Percentiles rank a stretch among this genome's conserved stretches.
phyloP scores from a whole-genome alignment of 2,888 invertebrate species.

The Leptura quadrifasciata region DNA sequence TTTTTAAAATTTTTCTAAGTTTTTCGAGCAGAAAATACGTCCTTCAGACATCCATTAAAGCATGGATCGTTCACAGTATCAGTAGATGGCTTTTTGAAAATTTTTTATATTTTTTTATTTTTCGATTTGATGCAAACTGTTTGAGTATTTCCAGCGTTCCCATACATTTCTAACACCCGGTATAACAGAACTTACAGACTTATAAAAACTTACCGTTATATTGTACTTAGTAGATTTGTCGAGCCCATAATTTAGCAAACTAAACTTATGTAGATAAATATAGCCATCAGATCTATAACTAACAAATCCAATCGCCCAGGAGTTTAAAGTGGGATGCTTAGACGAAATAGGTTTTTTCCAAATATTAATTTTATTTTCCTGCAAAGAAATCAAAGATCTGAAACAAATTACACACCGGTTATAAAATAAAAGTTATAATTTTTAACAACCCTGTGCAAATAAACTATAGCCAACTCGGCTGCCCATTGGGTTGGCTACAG shows the following conservation, averaged over 20 bases:
- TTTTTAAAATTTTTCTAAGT: no score
- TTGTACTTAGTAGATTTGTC: constrained; percentile 20
- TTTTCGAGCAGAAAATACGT: no score
- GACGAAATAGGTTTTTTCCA: constrained; percentile 78
- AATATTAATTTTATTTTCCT: constrained; percentile 73
- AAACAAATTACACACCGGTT: no score
- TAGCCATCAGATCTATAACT: constrained; percentile 74
- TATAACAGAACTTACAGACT: background rate
- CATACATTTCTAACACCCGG: background rate
- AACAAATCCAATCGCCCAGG: constrained; percentile 78
- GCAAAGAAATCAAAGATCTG: background rate
- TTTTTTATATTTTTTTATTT: no score
- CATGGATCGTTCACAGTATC: no score
- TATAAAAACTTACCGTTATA: constrained; percentile 42
- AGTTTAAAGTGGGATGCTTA: constrained; percentile 71
- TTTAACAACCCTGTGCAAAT: background rate
- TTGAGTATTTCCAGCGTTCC: background rate
- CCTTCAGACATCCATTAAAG: no score
- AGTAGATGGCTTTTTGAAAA: no score
- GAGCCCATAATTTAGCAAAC: constrained; percentile 25
- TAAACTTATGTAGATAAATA: constrained; percentile 61
- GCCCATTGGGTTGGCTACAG: background rate
- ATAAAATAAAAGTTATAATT: background rate
- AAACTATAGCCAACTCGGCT: background rate
- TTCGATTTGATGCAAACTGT: no score